Evolutionary conservation across 2,113 vertebrate species (phyloP).

Genomic region (Phylloscopus trochiloides): DNA sequence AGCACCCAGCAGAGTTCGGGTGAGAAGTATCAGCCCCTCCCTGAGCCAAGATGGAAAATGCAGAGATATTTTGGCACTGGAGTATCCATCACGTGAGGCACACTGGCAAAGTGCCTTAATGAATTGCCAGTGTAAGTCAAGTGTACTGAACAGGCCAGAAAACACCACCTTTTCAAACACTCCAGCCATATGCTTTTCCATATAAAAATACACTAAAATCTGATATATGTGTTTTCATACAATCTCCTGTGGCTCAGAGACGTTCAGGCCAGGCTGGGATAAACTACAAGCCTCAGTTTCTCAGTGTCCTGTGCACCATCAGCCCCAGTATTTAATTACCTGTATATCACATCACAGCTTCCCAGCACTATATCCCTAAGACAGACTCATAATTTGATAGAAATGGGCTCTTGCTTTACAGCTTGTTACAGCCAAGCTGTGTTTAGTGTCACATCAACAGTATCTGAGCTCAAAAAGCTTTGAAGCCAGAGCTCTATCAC

Average conservation of each 20-base stretch:
- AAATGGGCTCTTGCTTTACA: not conserved
- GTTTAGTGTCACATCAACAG: not conserved
- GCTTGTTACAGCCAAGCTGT: accelerated
- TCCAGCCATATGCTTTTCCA: not conserved
- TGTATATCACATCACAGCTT: not conserved
- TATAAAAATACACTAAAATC: not conserved
- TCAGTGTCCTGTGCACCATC: not conserved
- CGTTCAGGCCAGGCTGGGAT: not conserved
- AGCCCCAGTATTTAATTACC: not conserved
- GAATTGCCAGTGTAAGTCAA: not conserved
- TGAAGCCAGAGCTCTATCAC: not conserved
- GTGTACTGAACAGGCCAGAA: accelerated
- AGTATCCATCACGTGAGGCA: not conserved
- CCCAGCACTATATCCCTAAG: not conserved
- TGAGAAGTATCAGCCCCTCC: not conserved
- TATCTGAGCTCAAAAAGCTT: not conserved
- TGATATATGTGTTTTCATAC: not conserved
- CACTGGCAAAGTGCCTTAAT: not conserved
- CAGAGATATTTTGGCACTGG: not conserved
- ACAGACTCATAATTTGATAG: not conserved
- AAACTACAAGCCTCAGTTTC: not conserved
- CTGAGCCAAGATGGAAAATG: not conserved
- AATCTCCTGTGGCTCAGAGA: not conserved
- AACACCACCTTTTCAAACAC: not conserved
- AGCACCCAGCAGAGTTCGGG: not conserved